A percentile compares a stretch with the other conserved stretches of the same genome.
These are phyloP conservation scores for Cryptus viduatorius DNA, from an alignment of 2,888 invertebrate genomes.

Conservation along the genomic window DNA sequence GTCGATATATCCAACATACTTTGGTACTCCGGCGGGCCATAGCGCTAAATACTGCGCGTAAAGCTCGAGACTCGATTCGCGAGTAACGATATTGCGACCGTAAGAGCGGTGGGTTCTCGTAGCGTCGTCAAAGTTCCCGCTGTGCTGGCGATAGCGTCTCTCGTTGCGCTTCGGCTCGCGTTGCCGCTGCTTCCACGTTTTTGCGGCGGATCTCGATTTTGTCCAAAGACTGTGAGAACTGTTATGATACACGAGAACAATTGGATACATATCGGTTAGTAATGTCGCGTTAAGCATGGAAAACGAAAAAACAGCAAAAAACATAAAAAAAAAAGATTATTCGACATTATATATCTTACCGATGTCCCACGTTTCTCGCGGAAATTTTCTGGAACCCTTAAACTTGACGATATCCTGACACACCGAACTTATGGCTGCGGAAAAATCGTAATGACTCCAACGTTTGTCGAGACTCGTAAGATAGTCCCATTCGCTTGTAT, in stretches of 20 bases:
- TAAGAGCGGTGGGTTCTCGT: slow-evolving; percentile 91
- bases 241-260: slow-evolving; percentile 12
- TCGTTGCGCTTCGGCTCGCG: slow-evolving; percentile 74
- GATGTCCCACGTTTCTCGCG: slow-evolving; percentile 93
- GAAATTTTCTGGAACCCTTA: slow-evolving; percentile 91
- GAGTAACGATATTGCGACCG: slow-evolving; percentile 93
- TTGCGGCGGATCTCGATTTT: slow-evolving; percentile 83
- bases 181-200: slow-evolving; percentile 81
- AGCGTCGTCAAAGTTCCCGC: slow-evolving; percentile 85
- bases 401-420: slow-evolving; percentile 92
- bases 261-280: not conserved
- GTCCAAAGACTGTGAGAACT: slow-evolving; percentile 85
- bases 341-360: slow-evolving; percentile 83
- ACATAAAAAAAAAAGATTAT: not conserved
- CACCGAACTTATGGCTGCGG: slow-evolving; percentile 90
- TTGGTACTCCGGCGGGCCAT: slow-evolving; percentile 95
- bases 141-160: slow-evolving; percentile 83
- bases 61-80: slow-evolving; percentile 92
- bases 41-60: slow-evolving; percentile 92
- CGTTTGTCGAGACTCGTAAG: too few species aligned
- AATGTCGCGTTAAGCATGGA: not conserved
- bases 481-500: too few species aligned
- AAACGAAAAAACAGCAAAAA: not conserved
- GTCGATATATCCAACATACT: slow-evolving; percentile 86
- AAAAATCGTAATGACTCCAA: slow-evolving; percentile 88